Evolutionary conservation across 2,888 invertebrate genomes (phyloP), one percentile per base, ranked within the genome.

Genomic region (Portevinia maculata): DNA sequence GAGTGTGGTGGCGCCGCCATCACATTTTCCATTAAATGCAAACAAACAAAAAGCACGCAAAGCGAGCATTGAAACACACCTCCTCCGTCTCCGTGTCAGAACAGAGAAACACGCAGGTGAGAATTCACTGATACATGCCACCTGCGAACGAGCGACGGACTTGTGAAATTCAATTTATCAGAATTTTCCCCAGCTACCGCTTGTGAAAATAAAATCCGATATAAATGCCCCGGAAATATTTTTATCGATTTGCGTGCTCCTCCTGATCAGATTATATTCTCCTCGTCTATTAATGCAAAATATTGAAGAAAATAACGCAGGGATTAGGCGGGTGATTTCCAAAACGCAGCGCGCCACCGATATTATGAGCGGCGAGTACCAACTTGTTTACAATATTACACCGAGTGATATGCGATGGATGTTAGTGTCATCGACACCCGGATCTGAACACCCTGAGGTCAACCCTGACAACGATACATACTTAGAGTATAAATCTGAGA

Each of bases 301-400:
- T 71, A 60, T 71, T 71, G 60, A 53, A 52, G 52, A 71, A 34
- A 52, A 28, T 34, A 44, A 44, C 32, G n/a, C 48, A 41, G 60
- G 41, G 30, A 70, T 59, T 39, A 50, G 57, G 34, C 55, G 34
- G 39, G 59, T 70, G 69, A 70, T 57, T 70, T n/a, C 55, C 30
- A 24, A n/a, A n/a, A n/a, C n/a, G n/a, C n/a, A n/a, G n/a, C n/a
- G n/a, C n/a, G n/a, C n/a, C n/a, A n/a, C n/a, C n/a, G n/a, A n/a
- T n/a, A n/a, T n/a, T n/a, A n/a, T n/a, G n/a, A n/a, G n/a, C n/a
- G n/a, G n/a, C n/a, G n/a, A n/a, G n/a, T n/a, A n/a, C n/a, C n/a
- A n/a, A n/a, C n/a, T 75, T 75, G 79, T 64, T 75, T 79, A 79
- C 75, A 69, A 79, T n/a, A n/a, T 55, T 57, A 62, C 62, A 69